Evolutionary conservation across 2,888 invertebrate genomes (phyloP).

Genomic region (Amphipoea lucens): DNA sequence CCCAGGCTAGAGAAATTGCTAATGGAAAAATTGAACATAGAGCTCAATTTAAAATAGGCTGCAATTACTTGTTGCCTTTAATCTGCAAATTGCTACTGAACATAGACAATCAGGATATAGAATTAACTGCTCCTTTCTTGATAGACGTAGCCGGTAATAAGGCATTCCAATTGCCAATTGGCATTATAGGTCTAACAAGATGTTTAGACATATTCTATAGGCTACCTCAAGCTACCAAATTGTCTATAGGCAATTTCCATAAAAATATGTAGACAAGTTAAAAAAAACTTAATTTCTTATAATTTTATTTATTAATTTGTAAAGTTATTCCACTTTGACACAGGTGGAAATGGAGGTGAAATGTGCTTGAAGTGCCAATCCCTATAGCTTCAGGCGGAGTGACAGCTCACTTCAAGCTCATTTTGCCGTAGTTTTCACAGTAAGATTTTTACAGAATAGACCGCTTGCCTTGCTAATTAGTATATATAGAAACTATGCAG

Average conservation of each 20-base stretch:
- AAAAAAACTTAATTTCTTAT: not conserved
- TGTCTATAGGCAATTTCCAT: not conserved
- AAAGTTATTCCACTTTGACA: not conserved
- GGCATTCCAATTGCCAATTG: not conserved
- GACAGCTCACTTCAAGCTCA: no score
- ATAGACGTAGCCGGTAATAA: not conserved
- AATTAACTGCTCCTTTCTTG: conserved; percentile 7
- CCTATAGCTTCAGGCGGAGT: no score
- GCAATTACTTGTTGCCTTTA: conserved; percentile 1
- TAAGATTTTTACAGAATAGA: no score
- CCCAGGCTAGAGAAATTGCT: not conserved
- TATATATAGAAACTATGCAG: not conserved
- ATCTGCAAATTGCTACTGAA: conserved; percentile 11
- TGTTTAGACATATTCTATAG: not conserved
- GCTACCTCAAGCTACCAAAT: not conserved
- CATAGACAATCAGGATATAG: conserved; percentile 1
- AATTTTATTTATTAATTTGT: not conserved
- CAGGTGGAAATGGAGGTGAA: no score
- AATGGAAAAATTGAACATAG: not conserved
- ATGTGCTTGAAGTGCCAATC: no score
- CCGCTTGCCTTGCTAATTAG: not conserved
- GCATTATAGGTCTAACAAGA: not conserved
- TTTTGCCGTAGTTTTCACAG: no score
- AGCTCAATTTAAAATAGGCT: not conserved
- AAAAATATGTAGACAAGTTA: not conserved